These are phyloP conservation scores for Acanthaster planci DNA, from an alignment of 35 echinoderm and acorn worm species.

Conservation along the genomic window DNA sequence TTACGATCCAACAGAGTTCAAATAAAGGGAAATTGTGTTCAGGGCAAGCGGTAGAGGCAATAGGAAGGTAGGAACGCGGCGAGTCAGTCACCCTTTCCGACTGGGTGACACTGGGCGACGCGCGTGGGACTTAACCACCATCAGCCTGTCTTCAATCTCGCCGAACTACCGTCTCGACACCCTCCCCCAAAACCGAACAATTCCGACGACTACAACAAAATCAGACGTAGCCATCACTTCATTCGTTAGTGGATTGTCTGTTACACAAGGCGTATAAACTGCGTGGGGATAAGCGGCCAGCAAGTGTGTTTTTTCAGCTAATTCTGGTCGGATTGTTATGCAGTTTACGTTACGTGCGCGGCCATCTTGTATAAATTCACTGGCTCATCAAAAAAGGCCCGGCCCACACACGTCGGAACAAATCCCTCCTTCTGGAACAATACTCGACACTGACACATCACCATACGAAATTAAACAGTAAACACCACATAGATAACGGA, in stretches of 20 bases:
- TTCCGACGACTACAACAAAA: background rate
- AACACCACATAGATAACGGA: conserved; percentile 4
- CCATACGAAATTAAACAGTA: conserved; percentile 26
- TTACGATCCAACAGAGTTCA: background rate
- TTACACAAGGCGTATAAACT: background rate
- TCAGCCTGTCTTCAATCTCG: background rate
- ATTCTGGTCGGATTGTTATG: background rate
- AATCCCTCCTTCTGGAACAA: background rate
- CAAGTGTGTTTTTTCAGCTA: background rate
- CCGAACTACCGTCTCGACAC: background rate
- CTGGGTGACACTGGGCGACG: background rate
- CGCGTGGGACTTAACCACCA: background rate
- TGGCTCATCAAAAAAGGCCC: background rate
- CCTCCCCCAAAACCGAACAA: conserved; percentile 7
- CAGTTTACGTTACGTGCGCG: background rate
- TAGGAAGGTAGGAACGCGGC: background rate
- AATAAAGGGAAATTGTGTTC: background rate
- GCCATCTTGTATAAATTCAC: conserved; percentile 14
- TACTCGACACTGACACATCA: background rate
- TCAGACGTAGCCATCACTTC: background rate
- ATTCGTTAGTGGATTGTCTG: conserved; percentile 4
- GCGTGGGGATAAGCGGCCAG: background rate
- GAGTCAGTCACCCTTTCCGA: background rate
- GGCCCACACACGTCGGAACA: background rate
- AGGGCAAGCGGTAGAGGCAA: background rate